Evolutionary conservation across 2,113 vertebrate species (phyloP), one percentile per base, ranked within the genome.

Genomic region (Leptobrachium ailaonicum): DNA sequence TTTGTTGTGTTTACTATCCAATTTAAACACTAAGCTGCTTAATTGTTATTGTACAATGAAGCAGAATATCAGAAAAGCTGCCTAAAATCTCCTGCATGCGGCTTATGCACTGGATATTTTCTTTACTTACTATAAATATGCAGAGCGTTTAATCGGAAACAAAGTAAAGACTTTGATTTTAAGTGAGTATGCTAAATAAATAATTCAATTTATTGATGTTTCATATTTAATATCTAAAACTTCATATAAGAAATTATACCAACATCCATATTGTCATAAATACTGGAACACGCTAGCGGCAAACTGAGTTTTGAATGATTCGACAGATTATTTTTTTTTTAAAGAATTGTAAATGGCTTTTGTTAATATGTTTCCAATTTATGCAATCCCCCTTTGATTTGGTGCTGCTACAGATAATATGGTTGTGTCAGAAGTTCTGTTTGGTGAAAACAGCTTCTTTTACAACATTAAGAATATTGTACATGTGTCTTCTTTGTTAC

Each of bases 151-250:
- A n/a, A 14, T 45, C 71, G 0, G 0, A 75, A 83, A 84, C 13
- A 11, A 83, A 68, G 32, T 53, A 50, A 78, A 66, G 2, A 50
- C 76, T 82, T 84, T 82, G 72, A 75, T 58, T 80, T 83, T 71
- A 43, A 62, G 53, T 50, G 60, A 47, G 80, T 7, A 82, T 45
- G 13, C 45, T 80, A 68, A 83, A 73, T 84, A 77, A 83, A 11
- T 41, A 58, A 13, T 71, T 79, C 80, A 84, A 84, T 72, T 85
- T 71, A 32, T 32, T 32, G 20, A 83, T 77, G 69, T 81, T 83
- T 70, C 50, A 40, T 77, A 75, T 83, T 86, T 83, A 82, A 77
- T 32, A 32, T 32, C 20, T 32, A 32, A 83, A 74, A 83, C 1
- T 47, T 73, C 12, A 82, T 77, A 82, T 74, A 87, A 77, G 77